Conservation (phyloP, 2,888 invertebrate genomes). For the Caenorhabditis wallacei region DNA sequence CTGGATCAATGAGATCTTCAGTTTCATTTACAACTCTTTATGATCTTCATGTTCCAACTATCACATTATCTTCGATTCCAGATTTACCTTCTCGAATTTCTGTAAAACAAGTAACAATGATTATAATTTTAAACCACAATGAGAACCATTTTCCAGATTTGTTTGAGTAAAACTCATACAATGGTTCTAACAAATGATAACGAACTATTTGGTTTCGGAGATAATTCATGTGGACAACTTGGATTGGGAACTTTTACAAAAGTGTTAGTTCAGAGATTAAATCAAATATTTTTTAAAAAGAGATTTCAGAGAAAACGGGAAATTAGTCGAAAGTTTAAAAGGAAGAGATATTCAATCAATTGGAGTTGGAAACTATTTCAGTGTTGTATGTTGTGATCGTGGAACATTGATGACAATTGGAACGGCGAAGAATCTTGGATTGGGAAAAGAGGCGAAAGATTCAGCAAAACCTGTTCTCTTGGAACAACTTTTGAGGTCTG, state of each 20-base stretch:
- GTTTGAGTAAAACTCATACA: constrained; percentile 86
- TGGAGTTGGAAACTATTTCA: constrained; percentile 85
- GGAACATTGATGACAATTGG: constrained; percentile 89
- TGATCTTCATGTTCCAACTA: constrained; percentile 74
- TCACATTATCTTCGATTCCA: constrained; percentile 66
- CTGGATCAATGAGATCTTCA: constrained; percentile 61
- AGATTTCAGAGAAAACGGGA: constrained; percentile 30
- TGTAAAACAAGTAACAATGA: constrained; percentile 84
- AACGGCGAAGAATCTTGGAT: constrained; percentile 85
- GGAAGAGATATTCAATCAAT: constrained; percentile 67
- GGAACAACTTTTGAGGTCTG: constrained; percentile 84
- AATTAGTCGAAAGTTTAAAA: constrained; percentile 49
- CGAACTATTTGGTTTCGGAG: constrained; percentile 88
- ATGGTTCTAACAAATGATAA: constrained; percentile 87
- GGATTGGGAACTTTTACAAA: constrained; percentile 84
- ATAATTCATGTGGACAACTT: constrained; percentile 87
- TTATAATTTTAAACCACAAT: neutral
- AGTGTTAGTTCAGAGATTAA: constrained; percentile 15
- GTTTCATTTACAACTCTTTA: constrained; percentile 77
- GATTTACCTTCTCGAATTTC: constrained; percentile 86
- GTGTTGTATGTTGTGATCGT: constrained; percentile 87
- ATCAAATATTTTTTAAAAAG: neutral
- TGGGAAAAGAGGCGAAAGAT: constrained; percentile 85
- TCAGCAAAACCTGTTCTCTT: constrained; percentile 86
- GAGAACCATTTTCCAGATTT: constrained; percentile 85